Evolutionary conservation across 2,113 vertebrate genomes (phyloP), one percentile per base, ranked within the genome.

Genomic region (Micronycteris hirsuta): DNA sequence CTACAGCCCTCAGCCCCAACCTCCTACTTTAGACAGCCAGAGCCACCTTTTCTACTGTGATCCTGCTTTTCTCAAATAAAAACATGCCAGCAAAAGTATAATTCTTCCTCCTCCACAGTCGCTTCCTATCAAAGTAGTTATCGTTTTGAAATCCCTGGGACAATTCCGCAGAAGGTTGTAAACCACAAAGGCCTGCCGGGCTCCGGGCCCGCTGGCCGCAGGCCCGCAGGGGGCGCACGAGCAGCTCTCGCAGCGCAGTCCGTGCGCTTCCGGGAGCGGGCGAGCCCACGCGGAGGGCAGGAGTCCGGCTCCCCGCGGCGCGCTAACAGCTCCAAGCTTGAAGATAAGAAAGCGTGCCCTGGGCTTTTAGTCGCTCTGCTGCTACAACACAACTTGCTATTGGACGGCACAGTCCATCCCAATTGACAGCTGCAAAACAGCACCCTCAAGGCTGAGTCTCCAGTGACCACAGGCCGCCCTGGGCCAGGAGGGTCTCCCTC

Each of bases 161-260:
- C 47, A 56, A n/a, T 73, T 94, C 49, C 38, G 1, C 16, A 12
- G 47, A 5, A 1, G 54, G 68, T 19, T 26, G 43, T 74, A 49
- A 80, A 49, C 33, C 45, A 10, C 19, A 0, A 52, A 58, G 12
- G 54, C 43, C 54, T 9, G 14, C 61, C 0, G 17, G 7, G 49
- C 7, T 15, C 24, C 1, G 6, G 65, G 17, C 19, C 16, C 17
- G 7, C 36, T 2, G n/a, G 92, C 16, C 16, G 12, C 36, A 2
- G n/a, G 92, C 76, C 96, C 1, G 52, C 83, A 97, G 90, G 95
- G 96, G 97, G 95, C 61, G 73, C 49, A 0, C 54, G 24, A 26
- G 13, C 54, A 24, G 87, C 89, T 54, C 26, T 43, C 0, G 0
- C 2, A 41, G 77, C 63, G 43, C 43, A 22, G 15, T 14, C 0